A percentile compares a stretch with the other conserved stretches of the same genome.
These are phyloP conservation scores for Pollenia angustigena DNA, from an alignment of 2,888 invertebrate genomes.

Conservation along the genomic window DNA sequence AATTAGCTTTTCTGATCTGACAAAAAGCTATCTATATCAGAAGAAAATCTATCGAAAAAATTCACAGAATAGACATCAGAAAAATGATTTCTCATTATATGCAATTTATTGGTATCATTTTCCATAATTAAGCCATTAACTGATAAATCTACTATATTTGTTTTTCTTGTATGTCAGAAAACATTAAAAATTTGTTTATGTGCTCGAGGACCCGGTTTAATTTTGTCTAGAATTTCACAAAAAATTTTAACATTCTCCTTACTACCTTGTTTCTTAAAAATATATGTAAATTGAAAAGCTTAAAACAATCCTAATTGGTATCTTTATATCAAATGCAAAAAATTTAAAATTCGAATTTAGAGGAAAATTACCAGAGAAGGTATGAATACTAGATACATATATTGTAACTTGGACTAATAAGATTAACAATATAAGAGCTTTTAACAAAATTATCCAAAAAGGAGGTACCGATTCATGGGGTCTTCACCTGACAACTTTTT, in stretches of 20 bases:
- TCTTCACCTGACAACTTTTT: no score
- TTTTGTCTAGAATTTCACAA: neutral
- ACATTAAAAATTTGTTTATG: slow-evolving; percentile 1
- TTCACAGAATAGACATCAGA: neutral
- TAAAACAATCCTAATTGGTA: neutral
- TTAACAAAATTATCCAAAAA: no score
- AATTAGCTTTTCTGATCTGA: neutral
- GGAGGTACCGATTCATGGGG: no score
- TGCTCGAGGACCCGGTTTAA: neutral
- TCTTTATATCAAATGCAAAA: no score
- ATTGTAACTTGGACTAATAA: no score
- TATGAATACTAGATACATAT: no score
- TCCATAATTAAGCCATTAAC: neutral
- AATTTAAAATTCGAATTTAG: no score
- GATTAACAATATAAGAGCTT: no score
- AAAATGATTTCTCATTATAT: neutral
- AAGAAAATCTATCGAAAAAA: neutral
- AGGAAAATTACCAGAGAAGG: no score
- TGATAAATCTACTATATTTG: neutral
- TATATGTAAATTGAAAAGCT: neutral
- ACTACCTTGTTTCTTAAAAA: neutral
- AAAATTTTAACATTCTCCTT: neutral
- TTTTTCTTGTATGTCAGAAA: neutral
- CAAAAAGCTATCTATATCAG: neutral
- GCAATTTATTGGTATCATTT: neutral